Base-by-base conservation (phyloP, 37 sponge, comb jelly and placozoan genomes). In the Diacarnus erythraeanus region DNA sequence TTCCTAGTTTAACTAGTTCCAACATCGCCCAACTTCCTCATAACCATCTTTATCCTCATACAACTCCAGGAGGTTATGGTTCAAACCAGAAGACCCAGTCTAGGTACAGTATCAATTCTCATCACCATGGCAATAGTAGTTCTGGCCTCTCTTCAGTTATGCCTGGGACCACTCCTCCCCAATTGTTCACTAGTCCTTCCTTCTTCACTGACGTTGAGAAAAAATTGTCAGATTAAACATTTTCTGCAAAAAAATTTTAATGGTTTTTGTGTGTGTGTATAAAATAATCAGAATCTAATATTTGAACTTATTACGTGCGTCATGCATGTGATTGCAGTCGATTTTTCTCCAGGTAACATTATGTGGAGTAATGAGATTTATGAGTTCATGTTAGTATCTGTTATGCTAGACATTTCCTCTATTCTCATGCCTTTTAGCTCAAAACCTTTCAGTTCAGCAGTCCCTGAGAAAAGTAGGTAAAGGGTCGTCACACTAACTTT, bases 121-220 rank as follows among this genome's bases (percentile, higher is more conserved):
- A 73, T 74, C 51, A 47, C 42, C 25, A 42, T 39, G 42, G 71
- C 2, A 71, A 42, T 30, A 30, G 57, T 31, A 70, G 38, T 38
- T 51, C 79, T 27, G 34, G 61, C 21, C 82, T 56, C 38, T 41
- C 76, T 20, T 39, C 59, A 0, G 57, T 59, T 38, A 89, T 89
- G 90, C 90, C 90, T 1, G 90, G 90, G 2, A 89, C 90, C 3
- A 89, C 90, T 29, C 90, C 90, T 29, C 90, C 90, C 63, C 69
- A 79, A 58, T 80, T 89, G 6, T 89, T 89, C 36, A 80, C 85
- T 0, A 84, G 80, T 42, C 84, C 85, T 41, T 77, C 88, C 21
- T 34, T 88, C 30, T 77, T 80, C 43, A 26, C 43, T 22, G 42
- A 42, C 74, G 39, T 29, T 5, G 27, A n/a, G 2, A 18, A 59